Evolutionary conservation across 2,888 invertebrate species (phyloP).

Genomic region (Autographa gamma): DNA sequence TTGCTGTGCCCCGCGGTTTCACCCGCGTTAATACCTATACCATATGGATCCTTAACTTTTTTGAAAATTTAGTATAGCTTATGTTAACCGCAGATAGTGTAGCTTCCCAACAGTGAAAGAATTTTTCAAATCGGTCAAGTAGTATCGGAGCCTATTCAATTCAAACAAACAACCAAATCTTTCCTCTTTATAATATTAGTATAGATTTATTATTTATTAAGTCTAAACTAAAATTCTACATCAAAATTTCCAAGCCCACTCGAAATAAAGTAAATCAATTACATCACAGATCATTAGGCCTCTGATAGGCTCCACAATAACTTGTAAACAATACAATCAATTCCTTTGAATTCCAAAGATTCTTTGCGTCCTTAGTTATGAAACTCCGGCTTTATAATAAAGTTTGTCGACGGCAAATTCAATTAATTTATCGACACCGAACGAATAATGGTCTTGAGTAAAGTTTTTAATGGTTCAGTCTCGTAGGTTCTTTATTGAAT

Average conservation of each 20-base stretch:
- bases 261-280: constrained; percentile 22
- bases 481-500: constrained; percentile 48
- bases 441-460: constrained; percentile 70
- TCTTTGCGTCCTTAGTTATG: constrained; percentile 62
- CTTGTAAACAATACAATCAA: constrained; percentile 59
- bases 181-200: too few relatives aligned
- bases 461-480: constrained; percentile 64
- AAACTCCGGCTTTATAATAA: constrained; percentile 70
- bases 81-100: too few relatives aligned
- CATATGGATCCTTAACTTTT: too few relatives aligned
- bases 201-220: too few relatives aligned
- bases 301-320: constrained; percentile 33
- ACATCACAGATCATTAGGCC: constrained; percentile 45
- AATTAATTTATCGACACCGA: constrained; percentile 77
- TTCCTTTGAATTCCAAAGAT: constrained; percentile 63
- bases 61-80: too few relatives aligned
- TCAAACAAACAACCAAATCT: too few relatives aligned
- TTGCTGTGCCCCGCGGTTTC: too few relatives aligned
- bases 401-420: constrained; percentile 71
- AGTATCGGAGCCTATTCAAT: too few relatives aligned
- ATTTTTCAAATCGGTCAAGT: too few relatives aligned
- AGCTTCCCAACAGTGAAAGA: too few relatives aligned
- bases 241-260: neutral
- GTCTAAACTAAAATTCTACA: neutral
- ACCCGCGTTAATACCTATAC: too few relatives aligned